A percentile compares a stretch with the other conserved stretches of the same genome.
Evolutionary conservation across 2,888 invertebrate species (phyloP).

Genomic region (Nomada fucata): DNA sequence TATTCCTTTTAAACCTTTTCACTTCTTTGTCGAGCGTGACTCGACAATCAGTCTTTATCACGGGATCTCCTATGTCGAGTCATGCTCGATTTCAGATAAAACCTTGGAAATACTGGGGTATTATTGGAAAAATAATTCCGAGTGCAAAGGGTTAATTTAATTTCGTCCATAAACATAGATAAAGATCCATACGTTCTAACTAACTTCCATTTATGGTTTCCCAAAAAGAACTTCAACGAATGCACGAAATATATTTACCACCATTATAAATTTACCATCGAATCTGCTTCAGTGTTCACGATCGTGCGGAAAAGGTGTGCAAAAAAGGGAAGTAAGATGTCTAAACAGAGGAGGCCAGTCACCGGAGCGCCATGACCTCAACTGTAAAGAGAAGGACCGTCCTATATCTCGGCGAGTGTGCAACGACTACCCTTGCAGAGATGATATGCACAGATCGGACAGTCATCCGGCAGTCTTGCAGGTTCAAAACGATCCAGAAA

Average conservation of each 20-base stretch:
- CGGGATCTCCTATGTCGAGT: neutral
- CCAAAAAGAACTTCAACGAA: neutral
- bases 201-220: too few relatives aligned
- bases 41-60: neutral
- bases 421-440: constrained; percentile 81
- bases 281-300: constrained; percentile 85
- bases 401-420: constrained; percentile 85
- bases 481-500: constrained; percentile 73
- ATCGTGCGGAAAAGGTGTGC: constrained; percentile 86
- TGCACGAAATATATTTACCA: neutral
- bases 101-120: neutral
- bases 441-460: constrained; percentile 62
- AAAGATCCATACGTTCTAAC: too few relatives aligned
- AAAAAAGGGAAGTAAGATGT: constrained; percentile 86
- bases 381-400: constrained; percentile 84
- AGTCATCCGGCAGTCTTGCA: constrained; percentile 61
- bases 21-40: neutral
- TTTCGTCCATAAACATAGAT: too few relatives aligned
- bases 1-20: neutral
- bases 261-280: neutral
- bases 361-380: constrained; percentile 83
- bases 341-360: constrained; percentile 80
- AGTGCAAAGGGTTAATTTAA: neutral
- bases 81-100: neutral
- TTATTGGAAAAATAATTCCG: neutral